A percentile compares a stretch with the other conserved stretches of the same genome.
phyloP scores from a whole-genome alignment of 2,113 vertebrate species.

The Chloropsis cyanopogon region DNA sequence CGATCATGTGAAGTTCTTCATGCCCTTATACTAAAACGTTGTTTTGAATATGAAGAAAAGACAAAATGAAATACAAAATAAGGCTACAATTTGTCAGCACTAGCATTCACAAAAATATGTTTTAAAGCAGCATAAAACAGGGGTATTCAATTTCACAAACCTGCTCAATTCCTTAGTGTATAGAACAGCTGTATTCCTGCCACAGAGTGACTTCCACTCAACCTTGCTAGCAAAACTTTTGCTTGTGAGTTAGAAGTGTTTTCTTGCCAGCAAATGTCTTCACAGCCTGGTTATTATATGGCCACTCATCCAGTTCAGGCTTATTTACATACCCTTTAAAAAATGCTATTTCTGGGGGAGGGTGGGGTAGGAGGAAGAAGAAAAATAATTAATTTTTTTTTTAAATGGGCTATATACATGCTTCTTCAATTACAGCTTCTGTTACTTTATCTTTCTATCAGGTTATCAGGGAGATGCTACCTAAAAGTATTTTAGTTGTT shows the following conservation, averaged over 20 bases:
- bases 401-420: background rate
- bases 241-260: background rate
- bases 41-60: background rate
- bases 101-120: background rate
- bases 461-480: background rate
- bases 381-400: background rate
- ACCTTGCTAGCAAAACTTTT: constrained; percentile 18
- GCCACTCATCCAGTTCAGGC: background rate
- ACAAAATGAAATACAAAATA: constrained; percentile 12
- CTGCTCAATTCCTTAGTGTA: background rate
- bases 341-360: background rate
- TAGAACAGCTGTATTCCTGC: constrained; percentile 36
- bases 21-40: background rate
- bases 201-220: background rate
- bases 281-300: background rate
- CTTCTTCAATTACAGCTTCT: background rate
- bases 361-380: accelerated
- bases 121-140: constrained; percentile 37
- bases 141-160: background rate
- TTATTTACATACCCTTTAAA: background rate
- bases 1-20: background rate
- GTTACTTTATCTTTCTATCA: background rate
- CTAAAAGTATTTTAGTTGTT: background rate
- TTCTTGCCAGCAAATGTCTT: constrained; percentile 21
- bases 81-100: constrained; percentile 1